Conservation (phyloP, 2,888 invertebrate species). For the Drosophila ezoana region DNA sequence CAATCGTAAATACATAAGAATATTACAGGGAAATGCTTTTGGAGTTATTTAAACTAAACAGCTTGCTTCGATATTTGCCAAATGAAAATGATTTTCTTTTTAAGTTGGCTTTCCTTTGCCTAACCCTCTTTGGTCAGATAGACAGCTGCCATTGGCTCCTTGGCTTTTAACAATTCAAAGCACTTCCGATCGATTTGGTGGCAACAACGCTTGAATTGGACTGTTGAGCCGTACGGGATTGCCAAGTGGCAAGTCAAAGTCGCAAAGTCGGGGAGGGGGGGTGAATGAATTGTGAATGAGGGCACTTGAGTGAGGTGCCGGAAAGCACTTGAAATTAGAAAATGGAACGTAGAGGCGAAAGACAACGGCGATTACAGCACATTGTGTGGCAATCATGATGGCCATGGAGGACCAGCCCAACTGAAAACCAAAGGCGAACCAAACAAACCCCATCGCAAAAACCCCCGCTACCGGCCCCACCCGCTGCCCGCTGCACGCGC, state of each 20-base stretch:
- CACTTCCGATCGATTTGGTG: constrained; percentile 34
- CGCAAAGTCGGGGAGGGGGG: constrained; percentile 29
- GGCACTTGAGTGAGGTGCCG: constrained; percentile 61
- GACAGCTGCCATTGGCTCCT: constrained; percentile 19
- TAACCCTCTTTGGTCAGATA: not conserved
- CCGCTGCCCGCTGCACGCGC: not conserved
- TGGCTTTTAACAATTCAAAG: constrained; percentile 15
- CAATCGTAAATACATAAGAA: too few species aligned
- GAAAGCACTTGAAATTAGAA: constrained; percentile 74
- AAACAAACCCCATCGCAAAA: constrained; percentile 41
- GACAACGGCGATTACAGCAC: constrained; percentile 67
- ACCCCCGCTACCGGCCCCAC: constrained; percentile 2
- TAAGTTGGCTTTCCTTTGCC: not conserved
- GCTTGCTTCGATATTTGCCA: not conserved
- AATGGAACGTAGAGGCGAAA: constrained; percentile 51
- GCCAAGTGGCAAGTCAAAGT: constrained; percentile 56
- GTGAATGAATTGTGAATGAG: constrained; percentile 40
- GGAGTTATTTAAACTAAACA: not conserved
- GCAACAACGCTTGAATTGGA: constrained; percentile 32
- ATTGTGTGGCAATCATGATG: constrained; percentile 38
- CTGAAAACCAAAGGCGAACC: constrained; percentile 69
- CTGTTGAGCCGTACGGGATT: constrained; percentile 33
- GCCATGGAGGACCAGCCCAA: constrained; percentile 37
- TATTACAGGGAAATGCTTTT: not conserved
- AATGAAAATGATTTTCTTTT: not conserved